These are phyloP conservation scores for Tympanoctomys barrerae DNA, from an alignment of 2,797 vertebrate genomes.

Conservation along the genomic window DNA sequence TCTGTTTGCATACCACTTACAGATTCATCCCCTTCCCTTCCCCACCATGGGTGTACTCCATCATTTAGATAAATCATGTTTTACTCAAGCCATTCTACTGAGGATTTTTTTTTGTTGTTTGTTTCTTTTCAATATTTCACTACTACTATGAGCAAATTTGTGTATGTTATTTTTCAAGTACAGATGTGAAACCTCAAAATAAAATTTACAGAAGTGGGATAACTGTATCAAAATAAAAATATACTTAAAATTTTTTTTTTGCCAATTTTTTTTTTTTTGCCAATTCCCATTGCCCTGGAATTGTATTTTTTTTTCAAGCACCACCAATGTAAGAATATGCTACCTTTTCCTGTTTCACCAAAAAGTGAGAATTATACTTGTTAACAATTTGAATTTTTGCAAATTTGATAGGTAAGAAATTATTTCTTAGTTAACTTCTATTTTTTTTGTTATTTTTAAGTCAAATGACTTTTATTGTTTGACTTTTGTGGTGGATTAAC, in stretches of 20 bases:
- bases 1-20: background rate
- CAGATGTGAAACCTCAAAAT: background rate
- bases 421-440: conserved; percentile 29
- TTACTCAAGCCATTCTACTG: background rate
- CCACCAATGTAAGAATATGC: background rate
- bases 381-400: conserved; percentile 26
- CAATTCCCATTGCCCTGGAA: background rate
- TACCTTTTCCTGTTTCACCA: background rate
- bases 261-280: background rate
- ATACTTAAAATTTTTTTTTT: background rate
- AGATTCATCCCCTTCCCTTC: background rate
- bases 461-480: background rate
- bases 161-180: background rate
- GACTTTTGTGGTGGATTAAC: background rate
- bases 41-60: background rate
- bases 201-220: background rate
- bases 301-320: background rate
- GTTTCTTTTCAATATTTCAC: background rate
- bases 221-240: background rate
- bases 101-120: background rate
- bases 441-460: conserved; percentile 41
- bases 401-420: background rate
- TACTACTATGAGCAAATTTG: background rate
- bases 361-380: background rate
- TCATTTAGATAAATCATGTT: background rate